Conservation (phyloP, 2,888 invertebrate genomes). For the Thelaira solivaga region DNA sequence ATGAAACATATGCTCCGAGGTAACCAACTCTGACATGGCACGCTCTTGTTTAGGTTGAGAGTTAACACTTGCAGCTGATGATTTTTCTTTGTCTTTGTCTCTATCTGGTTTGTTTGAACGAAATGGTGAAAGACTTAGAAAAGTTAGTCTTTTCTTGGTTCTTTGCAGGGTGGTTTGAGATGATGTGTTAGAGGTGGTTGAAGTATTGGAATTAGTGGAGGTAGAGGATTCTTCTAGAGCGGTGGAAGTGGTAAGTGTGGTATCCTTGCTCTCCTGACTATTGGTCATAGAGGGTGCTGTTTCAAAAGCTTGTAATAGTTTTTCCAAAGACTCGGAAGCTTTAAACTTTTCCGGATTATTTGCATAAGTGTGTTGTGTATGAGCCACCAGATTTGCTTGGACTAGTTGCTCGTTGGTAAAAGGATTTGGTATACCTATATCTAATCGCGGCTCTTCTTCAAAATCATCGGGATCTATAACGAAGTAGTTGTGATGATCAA, state of each 20-base stretch:
- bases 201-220: slow-evolving; percentile 69
- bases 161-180: slow-evolving; percentile 66
- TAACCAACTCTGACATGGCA: slow-evolving; percentile 70
- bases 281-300: slow-evolving; percentile 70
- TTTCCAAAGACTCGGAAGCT: slow-evolving; percentile 65
- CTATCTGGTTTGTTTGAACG: slow-evolving; percentile 61
- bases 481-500: slow-evolving; percentile 76
- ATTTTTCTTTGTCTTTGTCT: slow-evolving; percentile 55
- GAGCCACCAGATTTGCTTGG: slow-evolving; percentile 69
- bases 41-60: slow-evolving; percentile 59
- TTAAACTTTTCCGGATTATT: slow-evolving; percentile 44
- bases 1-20: slow-evolving; percentile 71
- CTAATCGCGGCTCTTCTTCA: slow-evolving; percentile 65
- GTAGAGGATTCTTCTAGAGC: slow-evolving; percentile 73
- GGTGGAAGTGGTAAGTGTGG: slow-evolving; percentile 69
- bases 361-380: slow-evolving; percentile 53
- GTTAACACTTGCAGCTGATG: slow-evolving; percentile 54
- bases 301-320: slow-evolving; percentile 66
- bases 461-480: slow-evolving; percentile 75
- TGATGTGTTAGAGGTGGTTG: slow-evolving; percentile 65
- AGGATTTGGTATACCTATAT: slow-evolving; percentile 74
- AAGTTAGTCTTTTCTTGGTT: slow-evolving; percentile 73
- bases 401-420: slow-evolving; percentile 73
- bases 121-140: slow-evolving; percentile 74
- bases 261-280: slow-evolving; percentile 72